Conservation (phyloP, 2,797 vertebrate genomes). For the Eulemur coronatus region DNA sequence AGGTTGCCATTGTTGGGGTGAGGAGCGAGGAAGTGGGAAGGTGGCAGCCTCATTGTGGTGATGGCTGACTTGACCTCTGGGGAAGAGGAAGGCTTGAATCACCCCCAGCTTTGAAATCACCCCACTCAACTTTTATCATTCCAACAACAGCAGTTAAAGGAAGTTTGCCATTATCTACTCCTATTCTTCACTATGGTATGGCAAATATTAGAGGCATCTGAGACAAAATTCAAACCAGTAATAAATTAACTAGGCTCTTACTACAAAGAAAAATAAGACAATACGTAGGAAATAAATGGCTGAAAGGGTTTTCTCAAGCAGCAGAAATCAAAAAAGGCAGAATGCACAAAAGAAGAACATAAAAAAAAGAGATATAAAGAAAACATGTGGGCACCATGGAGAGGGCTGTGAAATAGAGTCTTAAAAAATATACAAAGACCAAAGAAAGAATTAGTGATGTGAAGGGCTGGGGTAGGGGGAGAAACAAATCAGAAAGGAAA, state of each 20-base stretch:
- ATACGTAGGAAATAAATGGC: conserved; percentile 72
- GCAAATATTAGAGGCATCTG: conserved; percentile 24
- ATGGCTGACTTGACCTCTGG: background rate
- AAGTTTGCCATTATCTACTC: background rate
- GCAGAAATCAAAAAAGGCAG: conserved; percentile 68
- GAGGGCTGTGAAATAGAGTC: conserved; percentile 60
- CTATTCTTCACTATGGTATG: background rate
- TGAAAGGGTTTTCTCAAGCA: conserved; percentile 73
- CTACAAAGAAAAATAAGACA: conserved; percentile 64
- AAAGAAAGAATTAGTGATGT: conserved; percentile 60
- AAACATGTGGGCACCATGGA: conserved; percentile 58
- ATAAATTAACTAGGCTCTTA: conserved; percentile 62
- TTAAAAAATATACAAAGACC: conserved; percentile 69
- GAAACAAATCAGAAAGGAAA: conserved; percentile 67
- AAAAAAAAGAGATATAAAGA: conserved; percentile 58
- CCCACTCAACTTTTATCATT: background rate
- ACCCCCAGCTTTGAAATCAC: background rate
- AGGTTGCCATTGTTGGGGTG: background rate
- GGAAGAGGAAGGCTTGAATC: background rate
- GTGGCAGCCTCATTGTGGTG: background rate
- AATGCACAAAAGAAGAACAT: conserved; percentile 69
- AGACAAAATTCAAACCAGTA: conserved; percentile 59
- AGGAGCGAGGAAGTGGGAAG: conserved; percentile 19
- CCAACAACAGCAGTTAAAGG: conserved; percentile 20
- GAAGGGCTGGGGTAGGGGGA: background rate